phyloP scores from a whole-genome alignment of 2,113 vertebrate genomes.

The Passer montanus region DNA sequence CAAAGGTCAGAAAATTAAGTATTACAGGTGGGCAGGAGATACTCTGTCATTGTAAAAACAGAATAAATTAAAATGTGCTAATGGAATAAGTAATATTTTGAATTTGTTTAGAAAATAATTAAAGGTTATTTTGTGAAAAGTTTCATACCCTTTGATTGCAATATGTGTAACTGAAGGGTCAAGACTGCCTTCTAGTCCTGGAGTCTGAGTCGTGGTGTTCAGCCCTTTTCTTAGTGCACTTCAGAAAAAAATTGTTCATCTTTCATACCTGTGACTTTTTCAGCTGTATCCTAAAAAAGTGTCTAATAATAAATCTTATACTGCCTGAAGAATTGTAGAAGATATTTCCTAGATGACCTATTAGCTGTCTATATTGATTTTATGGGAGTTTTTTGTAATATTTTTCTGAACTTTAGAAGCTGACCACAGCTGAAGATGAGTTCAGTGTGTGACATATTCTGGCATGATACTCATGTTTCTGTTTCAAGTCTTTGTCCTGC shows the following conservation, averaged over 20 bases:
- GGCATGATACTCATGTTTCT: not conserved
- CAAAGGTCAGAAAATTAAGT: not conserved
- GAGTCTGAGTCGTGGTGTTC: not conserved
- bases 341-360: not conserved
- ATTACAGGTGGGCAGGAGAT: not conserved
- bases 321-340: not conserved
- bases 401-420: not conserved
- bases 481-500: not conserved
- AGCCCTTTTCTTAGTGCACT: not conserved
- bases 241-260: not conserved
- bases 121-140: not conserved
- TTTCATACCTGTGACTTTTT: not conserved
- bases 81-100: not conserved
- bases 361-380: not conserved
- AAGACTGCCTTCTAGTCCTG: not conserved
- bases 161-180: not conserved
- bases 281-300: not conserved
- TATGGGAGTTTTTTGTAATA: not conserved
- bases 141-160: not conserved
- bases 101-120: not conserved
- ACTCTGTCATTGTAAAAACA: not conserved
- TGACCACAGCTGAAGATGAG: not conserved
- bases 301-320: not conserved
- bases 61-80: not conserved
- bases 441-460: not conserved